Percentiles rank a stretch among this genome's conserved stretches.
Conservation (phyloP, 1,140 invertebrate genomes). For the Penaeus vannamei region DNA sequence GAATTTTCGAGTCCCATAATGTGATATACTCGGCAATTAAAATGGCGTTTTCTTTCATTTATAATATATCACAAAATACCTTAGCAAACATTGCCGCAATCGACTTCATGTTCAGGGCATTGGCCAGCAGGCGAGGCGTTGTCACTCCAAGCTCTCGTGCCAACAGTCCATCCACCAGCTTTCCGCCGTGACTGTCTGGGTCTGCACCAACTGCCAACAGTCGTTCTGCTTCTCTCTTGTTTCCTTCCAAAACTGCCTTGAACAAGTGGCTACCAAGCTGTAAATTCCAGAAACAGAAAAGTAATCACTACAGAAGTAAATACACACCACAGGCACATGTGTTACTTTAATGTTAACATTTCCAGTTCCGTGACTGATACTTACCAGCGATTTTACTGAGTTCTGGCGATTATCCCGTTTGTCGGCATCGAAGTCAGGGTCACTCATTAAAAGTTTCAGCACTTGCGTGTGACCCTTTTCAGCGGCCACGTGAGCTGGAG, state of each 20-base stretch:
- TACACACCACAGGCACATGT: too few species aligned
- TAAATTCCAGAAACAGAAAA: background rate
- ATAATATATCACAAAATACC: background rate
- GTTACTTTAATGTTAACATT: too few species aligned
- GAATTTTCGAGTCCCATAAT: too few species aligned
- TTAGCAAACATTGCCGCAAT: background rate
- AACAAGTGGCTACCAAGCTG: background rate
- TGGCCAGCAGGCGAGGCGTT: background rate
- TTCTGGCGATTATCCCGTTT: conserved; percentile 7
- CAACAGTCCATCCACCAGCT: background rate
- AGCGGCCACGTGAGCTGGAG: conserved; percentile 52
- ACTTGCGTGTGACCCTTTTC: conserved; percentile 39
- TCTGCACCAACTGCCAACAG: background rate
- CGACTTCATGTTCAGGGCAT: background rate
- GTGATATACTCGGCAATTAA: background rate
- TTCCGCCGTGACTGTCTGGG: conserved; percentile 1
- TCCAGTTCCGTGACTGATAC: too few species aligned
- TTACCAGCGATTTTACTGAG: background rate
- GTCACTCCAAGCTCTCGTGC: background rate
- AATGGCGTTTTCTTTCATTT: background rate
- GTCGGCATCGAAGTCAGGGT: conserved; percentile 33
- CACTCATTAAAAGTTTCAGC: conserved; percentile 39
- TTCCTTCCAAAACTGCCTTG: background rate
- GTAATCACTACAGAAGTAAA: too few species aligned
- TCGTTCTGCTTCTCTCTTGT: background rate